Percentiles rank a stretch among this genome's conserved stretches.
These are phyloP conservation scores for Liopterus haemorrhoidalis DNA, from an alignment of 2,888 invertebrate species.

Conservation along the genomic window DNA sequence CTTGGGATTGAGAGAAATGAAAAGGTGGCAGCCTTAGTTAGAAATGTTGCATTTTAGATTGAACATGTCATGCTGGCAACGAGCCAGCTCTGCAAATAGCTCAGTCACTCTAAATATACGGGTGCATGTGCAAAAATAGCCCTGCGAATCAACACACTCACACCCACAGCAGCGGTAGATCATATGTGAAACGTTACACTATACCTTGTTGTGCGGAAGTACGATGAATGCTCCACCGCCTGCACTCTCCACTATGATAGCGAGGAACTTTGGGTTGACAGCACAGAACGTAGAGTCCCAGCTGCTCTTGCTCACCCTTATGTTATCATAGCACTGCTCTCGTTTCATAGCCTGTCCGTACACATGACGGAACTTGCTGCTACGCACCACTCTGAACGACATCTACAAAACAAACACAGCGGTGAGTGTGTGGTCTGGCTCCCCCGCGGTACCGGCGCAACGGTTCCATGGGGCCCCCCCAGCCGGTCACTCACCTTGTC, in stretches of 20 bases:
- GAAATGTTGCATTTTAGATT: too few species aligned
- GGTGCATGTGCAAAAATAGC: not conserved
- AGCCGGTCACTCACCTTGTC: not conserved
- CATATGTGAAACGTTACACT: conserved; percentile 30
- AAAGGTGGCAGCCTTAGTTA: too few species aligned
- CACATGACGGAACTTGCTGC: conserved; percentile 97
- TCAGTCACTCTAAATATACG: conserved; percentile 2
- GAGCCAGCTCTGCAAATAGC: conserved; percentile 8
- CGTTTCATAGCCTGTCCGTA: conserved; percentile 83
- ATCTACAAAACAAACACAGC: conserved; percentile 52
- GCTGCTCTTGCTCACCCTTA: conserved; percentile 93
- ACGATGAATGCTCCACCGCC: conserved; percentile 96
- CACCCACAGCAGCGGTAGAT: not conserved
- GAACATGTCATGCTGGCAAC: too few species aligned
- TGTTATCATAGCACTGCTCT: conserved; percentile 96
- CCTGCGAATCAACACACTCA: conserved; percentile 9
- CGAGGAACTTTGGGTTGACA: conserved; percentile 95
- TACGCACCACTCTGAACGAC: conserved; percentile 95
- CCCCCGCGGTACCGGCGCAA: not conserved
- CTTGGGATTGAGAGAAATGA: too few species aligned
- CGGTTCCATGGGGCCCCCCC: not conserved
- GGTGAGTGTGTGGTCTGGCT: not conserved
- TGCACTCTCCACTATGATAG: conserved; percentile 94
- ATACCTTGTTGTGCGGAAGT: conserved; percentile 87
- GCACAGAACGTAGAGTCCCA: conserved; percentile 99